Evolutionary conservation across 2,113 vertebrate species (phyloP).

Genomic region (Pituophis catenifer): DNA sequence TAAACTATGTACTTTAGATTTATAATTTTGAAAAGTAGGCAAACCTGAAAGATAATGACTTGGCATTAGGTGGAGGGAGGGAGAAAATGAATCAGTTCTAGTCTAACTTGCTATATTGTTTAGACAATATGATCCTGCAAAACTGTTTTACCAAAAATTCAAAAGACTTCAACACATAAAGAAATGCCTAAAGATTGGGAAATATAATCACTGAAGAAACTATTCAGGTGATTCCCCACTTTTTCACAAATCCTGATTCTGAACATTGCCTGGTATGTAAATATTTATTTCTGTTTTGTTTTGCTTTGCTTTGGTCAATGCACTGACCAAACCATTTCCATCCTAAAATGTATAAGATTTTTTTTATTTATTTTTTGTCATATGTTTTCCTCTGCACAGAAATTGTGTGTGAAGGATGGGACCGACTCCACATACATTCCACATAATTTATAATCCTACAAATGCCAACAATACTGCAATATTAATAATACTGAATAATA

Average conservation of each 20-base stretch:
- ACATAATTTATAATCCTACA: neutral
- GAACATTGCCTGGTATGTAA: neutral
- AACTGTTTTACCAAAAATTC: neutral
- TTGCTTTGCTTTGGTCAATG: neutral
- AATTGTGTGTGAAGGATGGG: neutral
- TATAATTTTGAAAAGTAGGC: neutral
- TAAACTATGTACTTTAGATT: neutral
- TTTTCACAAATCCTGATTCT: neutral
- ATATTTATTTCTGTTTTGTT: neutral
- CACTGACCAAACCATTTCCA: neutral
- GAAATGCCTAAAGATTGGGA: neutral
- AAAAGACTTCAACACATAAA: neutral
- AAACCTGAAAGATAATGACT: neutral
- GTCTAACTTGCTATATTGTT: neutral
- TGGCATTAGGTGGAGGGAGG: neutral
- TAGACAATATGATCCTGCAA: neutral
- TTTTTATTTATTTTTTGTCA: neutral
- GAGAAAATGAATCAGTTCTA: neutral
- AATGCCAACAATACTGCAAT: neutral
- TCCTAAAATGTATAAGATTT: neutral
- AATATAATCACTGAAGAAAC: neutral
- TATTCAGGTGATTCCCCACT: neutral
- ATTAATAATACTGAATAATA: too few relatives aligned
- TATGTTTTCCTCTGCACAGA: neutral
- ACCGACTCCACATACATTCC: neutral